These are phyloP conservation scores for Palythoa caribaeorum DNA, from an alignment of 92 coral and sea anemone genomes.

Conservation along the genomic window DNA sequence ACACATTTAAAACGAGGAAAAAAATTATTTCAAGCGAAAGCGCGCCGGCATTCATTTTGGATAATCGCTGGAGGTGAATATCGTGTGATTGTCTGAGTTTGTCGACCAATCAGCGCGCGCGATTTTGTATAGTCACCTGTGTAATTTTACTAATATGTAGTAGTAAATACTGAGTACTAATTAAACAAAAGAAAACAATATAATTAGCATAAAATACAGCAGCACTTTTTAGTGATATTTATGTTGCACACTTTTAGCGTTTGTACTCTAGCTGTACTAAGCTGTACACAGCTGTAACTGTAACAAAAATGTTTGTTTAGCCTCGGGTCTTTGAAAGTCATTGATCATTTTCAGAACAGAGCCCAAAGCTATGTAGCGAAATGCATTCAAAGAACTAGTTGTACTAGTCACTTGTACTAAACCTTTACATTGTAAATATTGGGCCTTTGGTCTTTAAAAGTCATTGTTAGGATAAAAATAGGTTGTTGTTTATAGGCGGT, in stretches of 20 bases:
- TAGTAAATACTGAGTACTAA: background rate
- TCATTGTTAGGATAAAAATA: no score
- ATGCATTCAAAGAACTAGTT: no score
- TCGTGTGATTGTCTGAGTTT: no score
- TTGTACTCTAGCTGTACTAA: constrained; percentile 7
- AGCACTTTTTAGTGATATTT: constrained; percentile 4
- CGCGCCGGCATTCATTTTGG: no score
- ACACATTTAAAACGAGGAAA: no score
- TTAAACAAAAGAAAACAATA: constrained; percentile 1
- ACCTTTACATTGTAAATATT: no score
- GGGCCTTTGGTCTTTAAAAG: background rate
- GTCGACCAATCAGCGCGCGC: no score
- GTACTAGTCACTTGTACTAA: no score
- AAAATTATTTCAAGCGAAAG: no score
- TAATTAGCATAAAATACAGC: background rate
- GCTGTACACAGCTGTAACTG: background rate
- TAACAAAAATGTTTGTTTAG: background rate
- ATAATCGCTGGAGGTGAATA: no score
- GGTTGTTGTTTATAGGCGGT: no score
- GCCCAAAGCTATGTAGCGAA: background rate
- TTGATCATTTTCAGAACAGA: constrained; percentile 12
- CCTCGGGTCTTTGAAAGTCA: constrained; percentile 1
- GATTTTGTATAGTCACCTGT: no score
- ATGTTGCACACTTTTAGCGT: background rate
- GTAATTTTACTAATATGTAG: background rate